A percentile compares a stretch with the other conserved stretches of the same genome.
These are phyloP conservation scores for Xenus cinereus DNA, from an alignment of 2,113 vertebrate genomes.

Conservation along the genomic window DNA sequence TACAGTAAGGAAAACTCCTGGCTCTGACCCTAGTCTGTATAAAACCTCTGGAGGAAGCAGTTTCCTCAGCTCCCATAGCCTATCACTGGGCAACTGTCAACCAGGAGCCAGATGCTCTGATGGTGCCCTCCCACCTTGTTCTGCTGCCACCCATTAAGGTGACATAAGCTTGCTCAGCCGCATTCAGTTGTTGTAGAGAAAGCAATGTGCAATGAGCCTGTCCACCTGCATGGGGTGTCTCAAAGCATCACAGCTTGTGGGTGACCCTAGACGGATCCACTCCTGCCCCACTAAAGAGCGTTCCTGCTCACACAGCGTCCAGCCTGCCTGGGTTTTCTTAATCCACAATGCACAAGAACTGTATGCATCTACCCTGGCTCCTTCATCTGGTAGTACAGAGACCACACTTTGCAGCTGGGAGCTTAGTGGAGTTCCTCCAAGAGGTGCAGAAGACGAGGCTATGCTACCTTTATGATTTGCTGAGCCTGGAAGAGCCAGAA, in stretches of 20 bases:
- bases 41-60: neutral
- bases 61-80: neutral
- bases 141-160: neutral
- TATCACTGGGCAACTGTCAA: neutral
- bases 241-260: neutral
- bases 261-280: neutral
- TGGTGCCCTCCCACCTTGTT: neutral
- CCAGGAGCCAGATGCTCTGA: neutral
- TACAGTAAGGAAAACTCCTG: neutral
- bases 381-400: accelerated
- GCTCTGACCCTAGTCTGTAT: neutral
- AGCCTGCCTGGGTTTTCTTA: neutral
- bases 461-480: neutral
- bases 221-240: neutral
- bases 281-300: neutral
- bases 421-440: neutral
- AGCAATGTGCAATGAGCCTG: neutral
- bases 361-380: neutral
- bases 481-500: neutral
- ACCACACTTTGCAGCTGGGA: neutral
- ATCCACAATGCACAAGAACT: neutral
- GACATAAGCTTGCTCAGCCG: neutral
- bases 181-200: neutral
- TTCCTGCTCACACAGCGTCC: neutral
- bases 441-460: neutral